Evolutionary conservation across 2,797 vertebrate genomes (phyloP).

Genomic region (Mionectes olivaceus): DNA sequence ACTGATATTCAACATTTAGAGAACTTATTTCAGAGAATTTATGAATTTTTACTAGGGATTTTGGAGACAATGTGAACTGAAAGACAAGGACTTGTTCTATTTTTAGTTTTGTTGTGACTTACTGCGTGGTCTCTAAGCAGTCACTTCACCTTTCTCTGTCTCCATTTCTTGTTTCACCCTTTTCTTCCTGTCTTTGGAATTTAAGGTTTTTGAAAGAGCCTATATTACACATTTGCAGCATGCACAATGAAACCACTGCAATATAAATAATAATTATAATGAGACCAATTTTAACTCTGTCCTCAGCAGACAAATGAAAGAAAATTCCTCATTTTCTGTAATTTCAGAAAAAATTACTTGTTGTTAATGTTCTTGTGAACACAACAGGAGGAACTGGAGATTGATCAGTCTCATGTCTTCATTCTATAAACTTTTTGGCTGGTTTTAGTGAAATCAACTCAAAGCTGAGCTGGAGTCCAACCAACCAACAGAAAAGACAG

Average conservation of each 20-base stretch:
- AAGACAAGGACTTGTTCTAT: background rate
- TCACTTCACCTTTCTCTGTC: constrained; percentile 3
- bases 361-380: constrained; percentile 52
- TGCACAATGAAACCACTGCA: constrained; percentile 14
- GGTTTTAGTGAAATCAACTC: constrained; percentile 32
- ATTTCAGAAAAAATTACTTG: constrained; percentile 52
- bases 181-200: constrained; percentile 21
- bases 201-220: constrained; percentile 5
- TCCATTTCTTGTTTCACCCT: background rate
- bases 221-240: background rate
- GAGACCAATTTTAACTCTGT: constrained; percentile 29
- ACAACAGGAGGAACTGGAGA: constrained; percentile 35
- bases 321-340: constrained; percentile 57
- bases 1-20: background rate
- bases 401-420: constrained; percentile 35
- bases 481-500: constrained; percentile 20
- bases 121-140: background rate
- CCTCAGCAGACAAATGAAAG: constrained; percentile 23
- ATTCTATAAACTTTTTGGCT: constrained; percentile 54
- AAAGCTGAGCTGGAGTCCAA: constrained; percentile 26
- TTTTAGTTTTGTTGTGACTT: constrained; percentile 10
- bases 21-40: constrained; percentile 19
- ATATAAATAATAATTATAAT: constrained; percentile 57
- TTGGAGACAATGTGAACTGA: background rate
- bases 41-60: background rate